Percentiles rank a stretch among this genome's conserved stretches.
phyloP scores from a whole-genome alignment of 1,140 invertebrate genomes.

The Bombus vancouverensis region DNA sequence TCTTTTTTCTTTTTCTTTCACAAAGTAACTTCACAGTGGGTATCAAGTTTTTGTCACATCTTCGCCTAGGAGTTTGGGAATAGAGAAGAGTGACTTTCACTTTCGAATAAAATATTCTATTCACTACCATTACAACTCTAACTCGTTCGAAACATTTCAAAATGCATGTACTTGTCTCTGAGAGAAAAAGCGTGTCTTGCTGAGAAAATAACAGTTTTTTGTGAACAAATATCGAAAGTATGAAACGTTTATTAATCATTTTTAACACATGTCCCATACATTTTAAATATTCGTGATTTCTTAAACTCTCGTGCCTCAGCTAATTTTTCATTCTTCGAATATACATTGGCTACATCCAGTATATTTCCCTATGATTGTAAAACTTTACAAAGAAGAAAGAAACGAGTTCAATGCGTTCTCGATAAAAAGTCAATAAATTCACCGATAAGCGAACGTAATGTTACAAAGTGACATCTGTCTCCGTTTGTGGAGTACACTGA shows the following conservation, averaged over 20 bases:
- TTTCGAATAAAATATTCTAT: neutral
- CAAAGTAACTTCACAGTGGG: slow-evolving; percentile 27
- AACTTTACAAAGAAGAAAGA: neutral
- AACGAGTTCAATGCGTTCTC: neutral
- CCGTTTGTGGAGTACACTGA: slow-evolving; percentile 1
- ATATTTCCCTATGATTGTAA: neutral
- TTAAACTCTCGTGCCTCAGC: neutral
- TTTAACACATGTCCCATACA: too few species aligned
- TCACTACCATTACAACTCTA: neutral
- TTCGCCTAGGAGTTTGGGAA: neutral
- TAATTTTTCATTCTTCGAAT: neutral
- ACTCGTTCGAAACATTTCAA: neutral
- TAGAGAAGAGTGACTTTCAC: too few species aligned
- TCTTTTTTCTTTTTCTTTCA: neutral
- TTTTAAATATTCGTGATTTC: neutral
- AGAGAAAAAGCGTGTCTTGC: too few species aligned
- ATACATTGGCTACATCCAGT: neutral
- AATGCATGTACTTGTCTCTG: neutral
- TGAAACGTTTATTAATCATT: neutral
- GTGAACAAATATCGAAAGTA: neutral
- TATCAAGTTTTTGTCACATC: slow-evolving; percentile 23
- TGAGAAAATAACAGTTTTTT: neutral
- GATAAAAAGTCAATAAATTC: slow-evolving; percentile 44
- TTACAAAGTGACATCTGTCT: slow-evolving; percentile 39
- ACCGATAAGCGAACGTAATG: slow-evolving; percentile 22